Evolutionary conservation across 37 sponge, comb jelly and placozoan genomes (phyloP).

Genomic region (Haliclona indistincta): DNA sequence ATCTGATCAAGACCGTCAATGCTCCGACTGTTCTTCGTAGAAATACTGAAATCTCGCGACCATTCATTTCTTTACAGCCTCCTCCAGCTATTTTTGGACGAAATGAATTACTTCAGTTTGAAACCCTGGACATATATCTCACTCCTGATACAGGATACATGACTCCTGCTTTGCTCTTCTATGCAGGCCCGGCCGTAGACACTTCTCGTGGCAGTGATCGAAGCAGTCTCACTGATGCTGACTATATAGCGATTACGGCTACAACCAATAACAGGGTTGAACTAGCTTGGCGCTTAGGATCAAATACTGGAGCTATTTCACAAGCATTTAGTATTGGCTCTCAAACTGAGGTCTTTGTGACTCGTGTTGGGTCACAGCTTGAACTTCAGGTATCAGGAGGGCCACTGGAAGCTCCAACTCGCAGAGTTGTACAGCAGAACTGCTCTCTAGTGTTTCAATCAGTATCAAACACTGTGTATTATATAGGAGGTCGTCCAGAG

Average conservation of each 20-base stretch:
- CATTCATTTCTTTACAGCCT: conserved; percentile 59
- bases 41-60: neutral
- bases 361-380: conserved; percentile 44
- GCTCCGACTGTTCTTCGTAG: neutral
- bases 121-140: conserved; percentile 45
- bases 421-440: neutral
- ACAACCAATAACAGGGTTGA: neutral
- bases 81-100: conserved; percentile 34
- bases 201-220: neutral
- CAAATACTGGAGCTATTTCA: neutral
- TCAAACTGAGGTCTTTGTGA: neutral
- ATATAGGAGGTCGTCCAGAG: conserved; percentile 37
- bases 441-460: conserved; percentile 21
- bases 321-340: neutral
- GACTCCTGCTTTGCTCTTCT: conserved; percentile 32
- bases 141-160: neutral
- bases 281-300: neutral
- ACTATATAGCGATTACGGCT: neutral
- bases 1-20: conserved; percentile 14
- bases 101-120: conserved; percentile 41
- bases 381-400: conserved; percentile 12
- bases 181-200: conserved; percentile 41
- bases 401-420: neutral
- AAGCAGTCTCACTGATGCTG: neutral
- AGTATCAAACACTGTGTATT: conserved; percentile 22